phyloP scores from a whole-genome alignment of 2,797 vertebrate genomes.

The Limosa lapponica region DNA sequence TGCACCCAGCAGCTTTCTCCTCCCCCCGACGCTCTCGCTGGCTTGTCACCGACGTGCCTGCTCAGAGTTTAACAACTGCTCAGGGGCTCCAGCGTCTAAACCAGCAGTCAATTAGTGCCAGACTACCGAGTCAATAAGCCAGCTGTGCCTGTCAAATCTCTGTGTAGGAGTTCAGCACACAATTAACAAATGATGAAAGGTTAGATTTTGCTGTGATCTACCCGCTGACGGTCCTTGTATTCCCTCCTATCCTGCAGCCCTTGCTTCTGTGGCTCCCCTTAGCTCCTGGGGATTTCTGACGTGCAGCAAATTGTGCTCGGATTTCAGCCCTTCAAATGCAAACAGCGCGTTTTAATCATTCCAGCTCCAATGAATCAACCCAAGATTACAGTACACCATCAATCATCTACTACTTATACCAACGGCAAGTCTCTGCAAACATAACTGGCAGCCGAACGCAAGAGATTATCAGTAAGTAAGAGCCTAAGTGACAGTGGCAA shows the following conservation, averaged over 20 bases:
- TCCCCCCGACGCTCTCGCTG: slow-evolving; percentile 57
- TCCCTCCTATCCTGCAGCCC: neutral
- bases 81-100: neutral
- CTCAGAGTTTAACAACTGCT: slow-evolving; percentile 1
- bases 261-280: neutral
- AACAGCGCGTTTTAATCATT: neutral
- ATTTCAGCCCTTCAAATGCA: neutral
- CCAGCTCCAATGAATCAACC: neutral
- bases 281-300: neutral
- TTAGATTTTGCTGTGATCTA: neutral
- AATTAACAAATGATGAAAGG: neutral
- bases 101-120: neutral
- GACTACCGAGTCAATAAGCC: neutral
- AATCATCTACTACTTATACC: neutral
- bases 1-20: slow-evolving; percentile 64
- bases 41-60: neutral
- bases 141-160: neutral
- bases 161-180: neutral
- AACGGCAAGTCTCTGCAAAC: neutral
- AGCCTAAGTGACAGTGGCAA: neutral
- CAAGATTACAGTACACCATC: neutral
- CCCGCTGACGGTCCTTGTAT: neutral
- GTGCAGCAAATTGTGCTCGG: neutral
- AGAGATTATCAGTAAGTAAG: neutral
- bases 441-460: neutral